A percentile compares a stretch with the other conserved stretches of the same genome.
Conservation (phyloP, 2,888 invertebrate species). For the Idaea straminata region DNA sequence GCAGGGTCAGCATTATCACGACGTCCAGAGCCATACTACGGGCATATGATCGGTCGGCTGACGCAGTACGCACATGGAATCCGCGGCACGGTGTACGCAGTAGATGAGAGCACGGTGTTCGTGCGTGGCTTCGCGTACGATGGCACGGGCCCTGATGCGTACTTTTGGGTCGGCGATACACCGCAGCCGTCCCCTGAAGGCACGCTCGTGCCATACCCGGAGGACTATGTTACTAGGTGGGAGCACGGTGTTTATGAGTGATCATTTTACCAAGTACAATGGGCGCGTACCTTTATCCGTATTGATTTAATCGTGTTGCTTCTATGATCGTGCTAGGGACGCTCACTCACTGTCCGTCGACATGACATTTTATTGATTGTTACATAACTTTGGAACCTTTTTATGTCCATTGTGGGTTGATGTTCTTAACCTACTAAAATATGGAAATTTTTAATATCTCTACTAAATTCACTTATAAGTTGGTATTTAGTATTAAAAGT, state of each 20-base stretch:
- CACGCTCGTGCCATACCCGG: conserved; percentile 91
- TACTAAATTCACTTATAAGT: no score
- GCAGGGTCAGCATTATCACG: conserved; percentile 46
- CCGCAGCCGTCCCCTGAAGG: conserved; percentile 90
- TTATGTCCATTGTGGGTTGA: neutral
- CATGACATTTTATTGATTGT: conserved; percentile 20
- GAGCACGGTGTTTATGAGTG: conserved; percentile 35
- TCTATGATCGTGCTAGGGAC: neutral
- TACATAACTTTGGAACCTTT: conserved; percentile 1
- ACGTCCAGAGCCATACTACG: conserved; percentile 85
- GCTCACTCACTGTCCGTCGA: neutral
- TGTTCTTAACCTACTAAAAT: neutral
- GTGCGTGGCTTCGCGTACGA: conserved; percentile 92
- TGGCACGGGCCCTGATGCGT: conserved; percentile 92
- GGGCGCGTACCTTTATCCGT: neutral
- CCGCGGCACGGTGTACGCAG: conserved; percentile 90
- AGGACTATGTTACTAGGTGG: conserved; percentile 90
- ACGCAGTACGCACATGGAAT: conserved; percentile 89
- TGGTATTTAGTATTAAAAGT: no score
- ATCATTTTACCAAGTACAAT: neutral
- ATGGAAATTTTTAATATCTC: neutral
- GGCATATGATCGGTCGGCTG: conserved; percentile 86
- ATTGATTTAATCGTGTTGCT: neutral
- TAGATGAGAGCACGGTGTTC: conserved; percentile 93
- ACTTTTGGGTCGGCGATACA: conserved; percentile 94